phyloP scores from a whole-genome alignment of 53 echinoderm and acorn worm species.

The Actinopyga echinites region DNA sequence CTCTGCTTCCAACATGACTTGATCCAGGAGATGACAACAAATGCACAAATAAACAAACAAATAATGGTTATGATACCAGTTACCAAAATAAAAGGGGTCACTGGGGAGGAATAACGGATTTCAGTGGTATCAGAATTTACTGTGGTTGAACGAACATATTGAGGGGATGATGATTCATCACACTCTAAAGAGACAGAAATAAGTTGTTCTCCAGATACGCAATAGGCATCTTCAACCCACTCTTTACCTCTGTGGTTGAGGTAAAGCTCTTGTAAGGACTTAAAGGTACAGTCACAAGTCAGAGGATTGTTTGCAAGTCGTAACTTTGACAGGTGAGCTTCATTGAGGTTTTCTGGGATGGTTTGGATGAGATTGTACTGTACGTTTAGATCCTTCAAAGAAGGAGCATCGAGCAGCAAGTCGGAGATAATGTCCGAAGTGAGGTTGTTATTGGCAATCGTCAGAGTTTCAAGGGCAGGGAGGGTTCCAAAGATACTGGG shows the following conservation, averaged over 20 bases:
- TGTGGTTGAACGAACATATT: no score
- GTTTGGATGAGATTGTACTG: slow-evolving; percentile 16
- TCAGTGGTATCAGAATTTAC: background rate
- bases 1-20: background rate
- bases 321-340: background rate
- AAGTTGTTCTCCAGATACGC: background rate
- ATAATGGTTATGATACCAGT: background rate
- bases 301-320: slow-evolving; percentile 41
- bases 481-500: background rate
- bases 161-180: no score
- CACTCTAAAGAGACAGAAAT: background rate
- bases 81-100: background rate
- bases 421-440: background rate
- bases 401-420: background rate
- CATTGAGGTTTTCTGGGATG: background rate
- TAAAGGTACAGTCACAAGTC: slow-evolving; percentile 37
- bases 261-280: background rate
- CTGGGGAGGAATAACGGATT: background rate
- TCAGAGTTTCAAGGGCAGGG: slow-evolving; percentile 17
- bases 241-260: background rate
- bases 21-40: background rate
- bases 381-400: slow-evolving; percentile 1
- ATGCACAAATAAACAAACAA: background rate
- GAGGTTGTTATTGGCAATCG: background rate
- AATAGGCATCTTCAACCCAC: background rate